Evolutionary conservation across 2,113 vertebrate genomes (phyloP).

Genomic region (Aleadryas rufinucha): DNA sequence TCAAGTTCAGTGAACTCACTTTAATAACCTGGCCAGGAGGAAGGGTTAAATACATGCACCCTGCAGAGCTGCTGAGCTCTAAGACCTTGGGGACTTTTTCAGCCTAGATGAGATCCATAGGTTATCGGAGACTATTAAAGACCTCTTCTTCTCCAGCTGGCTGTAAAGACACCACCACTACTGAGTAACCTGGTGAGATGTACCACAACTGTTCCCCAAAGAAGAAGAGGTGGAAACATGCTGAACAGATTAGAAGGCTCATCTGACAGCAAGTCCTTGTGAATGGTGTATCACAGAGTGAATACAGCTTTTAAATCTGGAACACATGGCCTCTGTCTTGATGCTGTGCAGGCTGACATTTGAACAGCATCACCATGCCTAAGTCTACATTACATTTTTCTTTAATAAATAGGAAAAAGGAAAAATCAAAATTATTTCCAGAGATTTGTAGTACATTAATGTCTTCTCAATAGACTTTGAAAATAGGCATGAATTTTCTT

Average conservation of each 20-base stretch:
- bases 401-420: neutral
- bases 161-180: neutral
- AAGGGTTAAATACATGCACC: conserved; percentile 6
- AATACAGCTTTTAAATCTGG: conserved; percentile 63
- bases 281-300: conserved; percentile 39
- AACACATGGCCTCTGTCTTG: conserved; percentile 49
- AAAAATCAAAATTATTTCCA: conserved; percentile 35
- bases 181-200: neutral
- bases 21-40: conserved; percentile 8
- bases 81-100: neutral
- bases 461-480: neutral
- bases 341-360: conserved; percentile 38
- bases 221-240: conserved; percentile 44
- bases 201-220: neutral
- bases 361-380: neutral
- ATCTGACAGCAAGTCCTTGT: conserved; percentile 37
- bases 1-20: neutral
- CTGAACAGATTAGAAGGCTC: conserved; percentile 41
- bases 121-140: neutral
- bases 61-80: neutral
- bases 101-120: neutral
- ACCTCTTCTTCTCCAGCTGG: neutral
- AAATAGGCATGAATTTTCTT: neutral
- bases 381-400: neutral
- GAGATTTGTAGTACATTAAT: conserved; percentile 6